Evolutionary conservation across 2,113 vertebrate genomes (phyloP).

Genomic region (Myotis davidii): DNA sequence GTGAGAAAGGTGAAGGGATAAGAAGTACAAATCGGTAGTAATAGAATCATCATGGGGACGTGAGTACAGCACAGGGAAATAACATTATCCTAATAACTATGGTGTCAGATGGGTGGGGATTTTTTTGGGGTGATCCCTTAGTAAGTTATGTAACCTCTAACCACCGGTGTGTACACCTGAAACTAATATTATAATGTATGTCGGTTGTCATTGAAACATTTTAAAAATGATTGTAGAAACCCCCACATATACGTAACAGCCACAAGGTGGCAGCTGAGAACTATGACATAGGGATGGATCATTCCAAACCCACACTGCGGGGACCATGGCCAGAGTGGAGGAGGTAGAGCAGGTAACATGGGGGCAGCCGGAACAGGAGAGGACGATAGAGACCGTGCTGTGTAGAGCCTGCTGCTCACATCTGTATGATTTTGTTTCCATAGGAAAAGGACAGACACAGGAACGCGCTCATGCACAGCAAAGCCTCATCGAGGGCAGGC

Average conservation of each 20-base stretch:
- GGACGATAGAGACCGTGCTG: neutral
- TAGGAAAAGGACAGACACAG: neutral
- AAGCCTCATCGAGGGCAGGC: neutral
- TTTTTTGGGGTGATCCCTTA: neutral
- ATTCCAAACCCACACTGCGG: fast-evolving
- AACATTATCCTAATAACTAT: neutral
- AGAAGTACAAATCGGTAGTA: neutral
- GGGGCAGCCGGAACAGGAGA: neutral
- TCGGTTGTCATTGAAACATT: neutral
- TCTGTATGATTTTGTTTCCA: neutral
- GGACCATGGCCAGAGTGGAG: too few relatives aligned
- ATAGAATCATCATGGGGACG: neutral
- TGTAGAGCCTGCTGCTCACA: neutral
- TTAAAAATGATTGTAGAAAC: neutral
- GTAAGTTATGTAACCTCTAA: neutral
- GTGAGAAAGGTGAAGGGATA: neutral
- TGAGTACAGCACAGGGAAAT: neutral
- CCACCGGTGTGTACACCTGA: too few relatives aligned
- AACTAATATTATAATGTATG: neutral
- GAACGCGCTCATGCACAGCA: fast-evolving
- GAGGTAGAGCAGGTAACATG: fast-evolving
- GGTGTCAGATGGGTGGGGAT: neutral
- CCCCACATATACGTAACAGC: neutral
- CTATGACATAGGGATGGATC: neutral
- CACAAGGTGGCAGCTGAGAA: constrained; percentile 73